A percentile compares a stretch with the other conserved stretches of the same genome.
Conservation (phyloP, 2,888 invertebrate genomes). For the Galeopsomyia nigrocyanea region DNA sequence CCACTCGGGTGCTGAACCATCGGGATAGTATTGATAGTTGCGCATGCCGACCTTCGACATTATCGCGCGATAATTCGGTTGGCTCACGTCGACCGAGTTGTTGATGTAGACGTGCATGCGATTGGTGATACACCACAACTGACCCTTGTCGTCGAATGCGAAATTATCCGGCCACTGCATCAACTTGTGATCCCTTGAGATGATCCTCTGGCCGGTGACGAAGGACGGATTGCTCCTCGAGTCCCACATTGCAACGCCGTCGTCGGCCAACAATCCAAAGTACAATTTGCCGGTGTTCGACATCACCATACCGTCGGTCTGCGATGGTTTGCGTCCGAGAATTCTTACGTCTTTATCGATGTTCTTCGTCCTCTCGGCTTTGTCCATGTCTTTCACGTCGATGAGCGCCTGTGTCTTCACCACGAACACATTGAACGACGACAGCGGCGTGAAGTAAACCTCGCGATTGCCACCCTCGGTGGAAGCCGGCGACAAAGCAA, state of each 20-base stretch:
- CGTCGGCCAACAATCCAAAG: constrained; percentile 78
- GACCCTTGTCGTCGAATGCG: constrained; percentile 77
- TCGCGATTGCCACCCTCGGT: constrained; percentile 50
- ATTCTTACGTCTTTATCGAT: constrained; percentile 70
- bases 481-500: constrained; percentile 76
- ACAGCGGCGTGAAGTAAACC: constrained; percentile 78
- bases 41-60: constrained; percentile 73
- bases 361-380: constrained; percentile 55
- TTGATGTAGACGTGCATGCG: constrained; percentile 77
- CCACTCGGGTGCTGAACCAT: constrained; percentile 57
- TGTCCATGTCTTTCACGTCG: constrained; percentile 69
- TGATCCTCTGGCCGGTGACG: constrained; percentile 74
- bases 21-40: constrained; percentile 74
- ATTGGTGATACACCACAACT: constrained; percentile 79
- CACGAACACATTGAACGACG: constrained; percentile 77
- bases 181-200: constrained; percentile 77
- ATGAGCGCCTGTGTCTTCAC: constrained; percentile 75
- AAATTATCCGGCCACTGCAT: constrained; percentile 84
- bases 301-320: constrained; percentile 83
- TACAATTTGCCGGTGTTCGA: constrained; percentile 78
- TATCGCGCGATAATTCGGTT: constrained; percentile 77
- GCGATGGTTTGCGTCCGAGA: constrained; percentile 76
- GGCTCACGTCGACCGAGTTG: constrained; percentile 72
- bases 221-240: constrained; percentile 75
- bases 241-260: constrained; percentile 81